Evolutionary conservation across 2,797 vertebrate genomes (phyloP), one percentile per base, ranked within the genome.

Genomic region (Macroramphosus scolopax): DNA sequence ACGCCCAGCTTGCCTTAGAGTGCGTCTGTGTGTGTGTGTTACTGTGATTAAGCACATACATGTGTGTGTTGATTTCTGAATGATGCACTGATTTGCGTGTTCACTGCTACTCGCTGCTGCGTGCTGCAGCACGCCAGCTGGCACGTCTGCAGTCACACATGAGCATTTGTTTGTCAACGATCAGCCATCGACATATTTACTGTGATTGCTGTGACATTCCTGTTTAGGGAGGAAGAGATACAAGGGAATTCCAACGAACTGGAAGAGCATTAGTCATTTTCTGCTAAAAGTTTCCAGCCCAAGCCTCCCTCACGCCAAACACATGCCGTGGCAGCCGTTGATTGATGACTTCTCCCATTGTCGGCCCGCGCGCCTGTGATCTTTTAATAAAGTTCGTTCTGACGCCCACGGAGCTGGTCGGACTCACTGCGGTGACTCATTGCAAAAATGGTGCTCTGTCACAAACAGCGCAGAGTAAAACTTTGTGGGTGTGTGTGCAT

Each of bases 381-480:
- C 80, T 83, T 75, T 81, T 78, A 78, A 77, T 84, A 63, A 81
- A 52, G 67, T 75, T 78, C 62, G 66, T 78, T 84, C 76, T 70
- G 39, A 40, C 42, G 28, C 49, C 50, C 48, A 46, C 26, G 60
- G 44, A 76, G 56, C 51, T 49, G 41, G 55, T 71, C 55, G 50
- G 55, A 46, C 40, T 20, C 10, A n/a, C 22, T 55, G 28, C 26
- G 8, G n/a, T 61, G 47, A 70, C 59, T 78, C 45, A 66, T 14
- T 22, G 32, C 22, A 17, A 37, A n/a, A 51, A 55, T 44, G 40
- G 51, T 66, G 20, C 46, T 58, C 28, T n/a, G 32, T 65, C 60
- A 20, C 31, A 56, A 56, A 51, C 18, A 50, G n/a, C 5, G 11
- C 29, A 38, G 3, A 56, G 33, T 11, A 11, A 47, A 60, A 44